phyloP scores from a whole-genome alignment of 2,113 vertebrate genomes.

The Plestiodon gilberti region DNA sequence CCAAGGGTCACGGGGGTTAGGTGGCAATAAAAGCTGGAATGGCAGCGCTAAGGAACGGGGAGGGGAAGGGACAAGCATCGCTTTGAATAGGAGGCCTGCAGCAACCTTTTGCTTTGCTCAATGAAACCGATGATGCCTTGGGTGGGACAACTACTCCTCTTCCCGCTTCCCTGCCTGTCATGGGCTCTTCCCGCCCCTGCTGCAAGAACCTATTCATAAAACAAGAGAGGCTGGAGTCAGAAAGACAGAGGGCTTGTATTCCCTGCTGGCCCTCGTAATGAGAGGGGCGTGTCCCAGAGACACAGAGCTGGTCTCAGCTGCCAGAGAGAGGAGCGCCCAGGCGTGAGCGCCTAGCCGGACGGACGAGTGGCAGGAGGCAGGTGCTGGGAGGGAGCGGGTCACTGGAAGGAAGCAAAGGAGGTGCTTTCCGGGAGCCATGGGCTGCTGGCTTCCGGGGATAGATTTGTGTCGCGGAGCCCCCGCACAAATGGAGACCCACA shows the following conservation, averaged over 20 bases:
- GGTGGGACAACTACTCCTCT: constrained; percentile 42
- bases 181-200: constrained; percentile 45
- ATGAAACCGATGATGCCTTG: constrained; percentile 37
- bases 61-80: constrained; percentile 38
- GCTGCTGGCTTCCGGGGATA: too few relatives aligned
- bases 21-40: constrained; percentile 49
- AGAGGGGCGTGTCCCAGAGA: constrained; percentile 54
- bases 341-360: background rate
- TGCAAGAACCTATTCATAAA: constrained; percentile 53
- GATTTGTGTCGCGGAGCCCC: too few relatives aligned
- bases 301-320: constrained; percentile 37
- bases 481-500: too few relatives aligned
- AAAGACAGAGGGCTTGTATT: constrained; percentile 53
- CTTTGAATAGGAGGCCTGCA: constrained; percentile 45
- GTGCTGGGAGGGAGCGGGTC: background rate
- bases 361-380: rapidly evolving
- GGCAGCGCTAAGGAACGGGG: constrained; percentile 52
- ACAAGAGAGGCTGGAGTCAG: constrained; percentile 58
- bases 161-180: constrained; percentile 37
- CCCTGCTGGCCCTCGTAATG: constrained; percentile 24
- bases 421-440: too few relatives aligned
- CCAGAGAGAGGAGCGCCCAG: constrained; percentile 31
- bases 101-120: constrained; percentile 49
- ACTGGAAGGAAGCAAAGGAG: background rate
- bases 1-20: constrained; percentile 47